Percentiles rank a stretch among this genome's conserved stretches.
These are phyloP conservation scores for Amblyopsis rosae DNA, from an alignment of 2,113 vertebrate genomes.

Conservation along the genomic window DNA sequence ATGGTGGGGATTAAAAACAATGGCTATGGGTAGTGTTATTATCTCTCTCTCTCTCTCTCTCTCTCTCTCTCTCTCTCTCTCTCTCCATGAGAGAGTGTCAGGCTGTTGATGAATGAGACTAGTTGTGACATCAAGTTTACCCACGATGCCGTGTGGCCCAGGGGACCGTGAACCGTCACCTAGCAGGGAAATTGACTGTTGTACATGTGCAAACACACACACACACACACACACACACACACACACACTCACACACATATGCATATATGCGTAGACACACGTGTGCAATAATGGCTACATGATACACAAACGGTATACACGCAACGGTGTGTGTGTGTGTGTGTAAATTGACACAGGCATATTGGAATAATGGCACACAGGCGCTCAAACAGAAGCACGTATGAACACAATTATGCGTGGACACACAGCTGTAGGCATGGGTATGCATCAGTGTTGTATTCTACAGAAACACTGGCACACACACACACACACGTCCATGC, in stretches of 20 bases:
- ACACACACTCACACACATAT: constrained; percentile 36
- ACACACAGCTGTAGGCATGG: not conserved
- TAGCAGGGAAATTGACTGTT: constrained; percentile 59
- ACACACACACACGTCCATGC: constrained; percentile 17
- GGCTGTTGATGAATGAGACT: constrained; percentile 55
- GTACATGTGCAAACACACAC: constrained; percentile 12
- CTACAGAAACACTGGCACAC: constrained; percentile 25
- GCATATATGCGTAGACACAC: constrained; percentile 28
- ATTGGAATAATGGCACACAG: not conserved
- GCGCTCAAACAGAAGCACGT: constrained; percentile 9
- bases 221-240: constrained; percentile 6
- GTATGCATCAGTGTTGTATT: not conserved
- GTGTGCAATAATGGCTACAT: not conserved
- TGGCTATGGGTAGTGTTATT: not conserved
- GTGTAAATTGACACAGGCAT: not conserved
- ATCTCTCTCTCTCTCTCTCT: not conserved
- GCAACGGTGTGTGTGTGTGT: not conserved
- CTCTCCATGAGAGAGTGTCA: constrained; percentile 18
- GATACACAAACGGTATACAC: not conserved
- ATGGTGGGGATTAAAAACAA: constrained; percentile 13
- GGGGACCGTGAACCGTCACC: constrained; percentile 65
- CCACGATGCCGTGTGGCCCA: constrained; percentile 52
- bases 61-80: not conserved
- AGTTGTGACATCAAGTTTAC: constrained; percentile 64
- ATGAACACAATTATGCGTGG: not conserved